phyloP scores from a whole-genome alignment of 2,888 invertebrate species.

The Tetranychus truncatus region DNA sequence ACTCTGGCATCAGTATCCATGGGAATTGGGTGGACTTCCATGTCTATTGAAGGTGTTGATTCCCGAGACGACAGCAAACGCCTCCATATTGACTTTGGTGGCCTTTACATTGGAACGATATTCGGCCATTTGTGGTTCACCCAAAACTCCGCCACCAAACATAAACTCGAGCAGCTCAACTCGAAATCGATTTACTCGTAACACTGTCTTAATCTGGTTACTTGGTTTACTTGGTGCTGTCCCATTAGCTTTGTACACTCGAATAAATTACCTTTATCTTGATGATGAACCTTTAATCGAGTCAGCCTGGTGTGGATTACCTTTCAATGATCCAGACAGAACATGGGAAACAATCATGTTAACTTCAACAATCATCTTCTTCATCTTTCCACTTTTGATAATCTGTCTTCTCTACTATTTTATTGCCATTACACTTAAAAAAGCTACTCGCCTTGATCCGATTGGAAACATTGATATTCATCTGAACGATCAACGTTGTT shows the following conservation, averaged over 20 bases:
- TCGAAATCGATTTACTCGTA: constrained; percentile 30
- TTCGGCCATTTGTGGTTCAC: constrained; percentile 37
- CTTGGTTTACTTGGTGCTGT: constrained; percentile 33
- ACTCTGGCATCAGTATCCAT: constrained; percentile 37
- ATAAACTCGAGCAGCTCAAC: constrained; percentile 10
- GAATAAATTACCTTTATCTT: constrained; percentile 29
- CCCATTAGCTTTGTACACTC: constrained; percentile 30
- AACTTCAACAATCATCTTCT: constrained; percentile 36
- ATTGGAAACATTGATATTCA: constrained; percentile 18
- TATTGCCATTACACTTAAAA: constrained; percentile 30
- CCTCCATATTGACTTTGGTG: constrained; percentile 35
- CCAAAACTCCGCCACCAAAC: constrained; percentile 29
- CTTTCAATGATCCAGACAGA: constrained; percentile 30
- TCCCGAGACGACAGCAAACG: constrained; percentile 36
- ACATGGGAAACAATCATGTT: constrained; percentile 32
- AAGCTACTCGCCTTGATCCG: constrained; percentile 24
- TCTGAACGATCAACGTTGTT: constrained; percentile 22
- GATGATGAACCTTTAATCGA: constrained; percentile 27
- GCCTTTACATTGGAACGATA: constrained; percentile 34
- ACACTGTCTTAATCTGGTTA: constrained; percentile 36
- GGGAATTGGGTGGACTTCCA: constrained; percentile 33
- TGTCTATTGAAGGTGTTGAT: constrained; percentile 36
- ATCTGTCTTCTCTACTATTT: constrained; percentile 34
- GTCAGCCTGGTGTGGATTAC: constrained; percentile 33
- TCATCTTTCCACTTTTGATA: constrained; percentile 35